These are phyloP conservation scores for Phylloscopus collybita DNA, from an alignment of 2,797 vertebrate species.

Conservation along the genomic window DNA sequence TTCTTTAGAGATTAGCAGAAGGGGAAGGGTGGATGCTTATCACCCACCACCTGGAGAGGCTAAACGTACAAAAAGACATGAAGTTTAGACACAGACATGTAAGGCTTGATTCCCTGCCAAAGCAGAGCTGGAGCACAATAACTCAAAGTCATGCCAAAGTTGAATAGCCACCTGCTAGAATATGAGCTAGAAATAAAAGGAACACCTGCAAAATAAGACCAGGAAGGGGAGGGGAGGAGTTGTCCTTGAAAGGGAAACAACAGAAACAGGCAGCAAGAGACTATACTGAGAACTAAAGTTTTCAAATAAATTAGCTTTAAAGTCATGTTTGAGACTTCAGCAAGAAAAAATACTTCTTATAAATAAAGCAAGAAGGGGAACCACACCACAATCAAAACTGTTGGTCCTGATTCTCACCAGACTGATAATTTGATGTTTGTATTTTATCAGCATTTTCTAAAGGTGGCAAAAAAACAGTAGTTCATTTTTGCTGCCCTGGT, in stretches of 20 bases:
- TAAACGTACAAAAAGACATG: neutral
- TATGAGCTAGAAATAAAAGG: neutral
- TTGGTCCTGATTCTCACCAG: neutral
- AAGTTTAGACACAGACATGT: neutral
- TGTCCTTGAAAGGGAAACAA: neutral
- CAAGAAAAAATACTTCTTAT: neutral
- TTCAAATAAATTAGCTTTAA: neutral
- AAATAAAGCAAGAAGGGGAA: neutral
- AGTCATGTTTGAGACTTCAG: neutral
- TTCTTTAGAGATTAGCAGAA: neutral
- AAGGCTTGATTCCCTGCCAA: slow-evolving; percentile 11
- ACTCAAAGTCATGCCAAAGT: neutral
- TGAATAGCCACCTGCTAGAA: neutral
- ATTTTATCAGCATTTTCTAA: neutral
- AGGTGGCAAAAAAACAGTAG: neutral
- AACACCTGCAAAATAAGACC: neutral
- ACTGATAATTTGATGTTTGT: neutral
- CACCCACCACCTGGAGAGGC: neutral
- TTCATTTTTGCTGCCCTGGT: neutral
- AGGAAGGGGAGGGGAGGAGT: neutral
- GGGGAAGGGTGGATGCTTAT: neutral
- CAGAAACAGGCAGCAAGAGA: neutral
- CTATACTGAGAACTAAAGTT: neutral
- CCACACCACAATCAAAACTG: neutral
- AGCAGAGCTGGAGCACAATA: neutral